Evolutionary conservation across 2,888 invertebrate species (phyloP), one percentile per base, ranked within the genome.

Genomic region (Cantharis rustica): DNA sequence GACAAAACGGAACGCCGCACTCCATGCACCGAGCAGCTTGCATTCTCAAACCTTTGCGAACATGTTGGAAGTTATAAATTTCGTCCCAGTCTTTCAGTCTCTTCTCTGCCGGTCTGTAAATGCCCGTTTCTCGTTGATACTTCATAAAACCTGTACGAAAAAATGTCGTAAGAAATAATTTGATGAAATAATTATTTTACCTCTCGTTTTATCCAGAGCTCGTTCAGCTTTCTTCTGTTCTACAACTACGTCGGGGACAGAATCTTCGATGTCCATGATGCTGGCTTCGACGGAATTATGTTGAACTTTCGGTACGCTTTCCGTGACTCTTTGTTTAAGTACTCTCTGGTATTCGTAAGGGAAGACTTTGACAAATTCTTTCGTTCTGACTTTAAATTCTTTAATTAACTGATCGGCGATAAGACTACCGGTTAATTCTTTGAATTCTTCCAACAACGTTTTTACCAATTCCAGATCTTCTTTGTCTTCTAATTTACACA

Each of bases 1-100:
- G 97, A 86, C 99, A 99, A 90, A 98, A 98, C 10, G 98, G 98
- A n/a, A 99, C 98, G 20, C 99, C 99, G 88, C 99, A 99, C 86
- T 99, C 99, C 99, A 99, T 99, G 86, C 99, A 99, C 64, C 98
- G 91, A 0, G 98, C 97, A 1, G 98, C 97, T 87, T 98, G 98
- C 10, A 94, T 92, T 70, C 94, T 91, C 64, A 99, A 90, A n/a
- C 96, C 96, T 87, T 95, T 95, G 9, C 96, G 93, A 10, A 99
- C 96, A 82, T 94, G 94, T 15, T 91, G 90, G 84, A 93, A 94
- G 87, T 97, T 95, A 89, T 97, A 98, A 80, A 99, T 96, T 90
- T 99, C 99, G 80, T 96, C 94, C 98, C 98, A 99, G 88, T 99
- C 99, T 79, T 96, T 93, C 82, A 96, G 88, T 0, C 99, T 93